Conservation (phyloP, 2,888 invertebrate species). For the Eilema griseolum region DNA sequence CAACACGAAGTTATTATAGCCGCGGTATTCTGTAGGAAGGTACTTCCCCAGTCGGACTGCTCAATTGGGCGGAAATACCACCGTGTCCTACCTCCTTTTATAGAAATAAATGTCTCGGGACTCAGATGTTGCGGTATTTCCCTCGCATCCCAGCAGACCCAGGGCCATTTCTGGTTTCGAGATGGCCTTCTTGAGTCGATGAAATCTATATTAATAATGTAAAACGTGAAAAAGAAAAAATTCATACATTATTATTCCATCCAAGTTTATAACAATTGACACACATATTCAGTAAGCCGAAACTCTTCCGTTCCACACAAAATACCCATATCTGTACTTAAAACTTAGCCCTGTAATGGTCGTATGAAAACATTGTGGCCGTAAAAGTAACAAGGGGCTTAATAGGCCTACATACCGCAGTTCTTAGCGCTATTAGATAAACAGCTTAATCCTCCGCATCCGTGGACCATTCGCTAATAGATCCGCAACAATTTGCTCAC, state of each 20-base stretch:
- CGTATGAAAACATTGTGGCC: conserved; percentile 20
- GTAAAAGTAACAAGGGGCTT: conserved; percentile 43
- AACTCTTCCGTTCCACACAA: conserved; percentile 6
- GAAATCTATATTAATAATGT: too few species aligned
- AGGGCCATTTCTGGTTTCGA: too few species aligned
- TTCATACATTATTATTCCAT: background rate
- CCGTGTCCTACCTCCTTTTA: too few species aligned
- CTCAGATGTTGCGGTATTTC: too few species aligned
- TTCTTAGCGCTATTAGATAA: conserved; percentile 43
- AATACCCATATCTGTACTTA: conserved; percentile 20
- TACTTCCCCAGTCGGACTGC: too few species aligned
- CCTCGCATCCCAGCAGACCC: too few species aligned
- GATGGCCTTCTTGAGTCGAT: too few species aligned
- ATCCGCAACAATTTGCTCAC: conserved; percentile 50
- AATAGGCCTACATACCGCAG: conserved; percentile 39
- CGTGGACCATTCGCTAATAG: conserved; percentile 47
- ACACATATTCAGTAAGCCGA: background rate
- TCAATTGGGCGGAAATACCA: too few species aligned
- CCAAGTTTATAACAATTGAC: background rate
- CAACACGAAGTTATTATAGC: too few species aligned
- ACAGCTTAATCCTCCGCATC: conserved; percentile 51
- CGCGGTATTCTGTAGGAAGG: too few species aligned
- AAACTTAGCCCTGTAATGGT: conserved; percentile 28
- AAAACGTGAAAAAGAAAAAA: background rate
- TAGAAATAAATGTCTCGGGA: too few species aligned